phyloP scores from a whole-genome alignment of 2,888 invertebrate genomes.

The Dasysyrphus albostriatus region DNA sequence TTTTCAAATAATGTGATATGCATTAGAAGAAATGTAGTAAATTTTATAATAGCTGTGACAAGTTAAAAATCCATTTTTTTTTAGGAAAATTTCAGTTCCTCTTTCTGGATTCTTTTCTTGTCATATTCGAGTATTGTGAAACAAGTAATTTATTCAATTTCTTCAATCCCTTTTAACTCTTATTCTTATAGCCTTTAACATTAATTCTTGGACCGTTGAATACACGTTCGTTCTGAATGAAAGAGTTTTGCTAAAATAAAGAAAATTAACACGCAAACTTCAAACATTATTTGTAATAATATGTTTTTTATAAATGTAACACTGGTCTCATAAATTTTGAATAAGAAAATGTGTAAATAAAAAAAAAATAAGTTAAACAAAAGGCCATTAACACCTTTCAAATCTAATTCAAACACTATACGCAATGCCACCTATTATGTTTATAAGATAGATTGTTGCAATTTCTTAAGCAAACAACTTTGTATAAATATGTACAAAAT shows the following conservation, averaged over 20 bases:
- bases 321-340: constrained; percentile 4
- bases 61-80: no score
- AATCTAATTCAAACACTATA: constrained; percentile 3
- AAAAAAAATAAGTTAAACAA: constrained; percentile 49
- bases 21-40: no score
- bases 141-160: no score
- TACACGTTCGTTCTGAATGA: neutral
- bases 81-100: no score
- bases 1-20: no score
- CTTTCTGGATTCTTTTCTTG: no score
- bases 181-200: neutral
- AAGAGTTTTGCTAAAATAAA: neutral
- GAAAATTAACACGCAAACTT: neutral
- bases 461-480: neutral
- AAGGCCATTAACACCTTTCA: constrained; percentile 56
- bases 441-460: constrained; percentile 73
- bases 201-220: neutral
- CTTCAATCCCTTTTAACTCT: neutral
- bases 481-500: neutral
- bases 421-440: constrained; percentile 51
- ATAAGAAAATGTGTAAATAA: neutral
- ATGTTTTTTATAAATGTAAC: neutral
- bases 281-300: neutral
- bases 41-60: no score
- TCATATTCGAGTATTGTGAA: no score